Conservation (phyloP, 2,888 invertebrate genomes). For the Nymphalis urticae region DNA sequence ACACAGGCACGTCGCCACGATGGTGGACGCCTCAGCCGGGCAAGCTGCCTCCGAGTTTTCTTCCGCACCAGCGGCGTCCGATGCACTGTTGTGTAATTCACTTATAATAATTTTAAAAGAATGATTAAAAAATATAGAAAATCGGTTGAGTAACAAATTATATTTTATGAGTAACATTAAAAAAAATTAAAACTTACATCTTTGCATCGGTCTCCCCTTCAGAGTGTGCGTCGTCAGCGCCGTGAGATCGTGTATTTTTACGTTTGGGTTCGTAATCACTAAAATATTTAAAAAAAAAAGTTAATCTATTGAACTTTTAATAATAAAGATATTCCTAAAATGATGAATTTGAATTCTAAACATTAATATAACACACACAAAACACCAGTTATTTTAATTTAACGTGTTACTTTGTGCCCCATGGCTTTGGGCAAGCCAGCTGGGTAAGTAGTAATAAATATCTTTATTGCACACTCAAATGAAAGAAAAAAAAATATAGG, state of each 20-base stretch:
- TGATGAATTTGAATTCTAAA: no score
- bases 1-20: constrained; percentile 65
- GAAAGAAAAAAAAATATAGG: no score
- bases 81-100: constrained; percentile 46
- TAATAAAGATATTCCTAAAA: neutral
- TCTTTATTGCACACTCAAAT: no score
- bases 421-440: no score
- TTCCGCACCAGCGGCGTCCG: constrained; percentile 56
- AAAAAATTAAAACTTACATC: constrained; percentile 21
- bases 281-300: constrained; percentile 12
- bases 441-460: no score
- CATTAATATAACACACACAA: no score
- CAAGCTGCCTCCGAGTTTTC: constrained; percentile 65
- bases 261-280: constrained; percentile 38
- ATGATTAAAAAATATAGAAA: no score
- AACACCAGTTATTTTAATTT: no score
- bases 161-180: no score
- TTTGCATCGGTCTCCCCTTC: constrained; percentile 33
- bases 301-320: neutral
- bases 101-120: no score
- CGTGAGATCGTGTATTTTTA: constrained; percentile 31
- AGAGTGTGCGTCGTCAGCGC: constrained; percentile 19
- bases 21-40: constrained; percentile 52
- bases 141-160: no score
- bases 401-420: no score